Conservation (phyloP, 2,888 invertebrate genomes). For the Altica lythri region DNA sequence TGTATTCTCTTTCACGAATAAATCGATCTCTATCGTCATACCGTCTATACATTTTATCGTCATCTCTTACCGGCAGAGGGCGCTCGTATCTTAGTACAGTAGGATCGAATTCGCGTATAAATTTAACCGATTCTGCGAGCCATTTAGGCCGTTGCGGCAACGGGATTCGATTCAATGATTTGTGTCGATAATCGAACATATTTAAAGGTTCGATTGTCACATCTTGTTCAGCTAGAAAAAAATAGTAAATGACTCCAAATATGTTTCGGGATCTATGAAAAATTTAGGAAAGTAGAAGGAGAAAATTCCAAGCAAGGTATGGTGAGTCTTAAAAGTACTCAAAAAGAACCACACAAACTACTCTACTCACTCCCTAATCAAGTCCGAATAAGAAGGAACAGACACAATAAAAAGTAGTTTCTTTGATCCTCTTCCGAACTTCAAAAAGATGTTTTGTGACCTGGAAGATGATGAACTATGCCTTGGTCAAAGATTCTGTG, state of each 20-base stretch:
- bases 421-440: no score
- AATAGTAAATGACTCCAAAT: not conserved
- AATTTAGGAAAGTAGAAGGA: not conserved
- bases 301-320: no score
- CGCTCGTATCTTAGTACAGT: conserved; percentile 35
- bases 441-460: no score
- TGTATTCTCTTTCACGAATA: conserved; percentile 10
- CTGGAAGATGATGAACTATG: no score
- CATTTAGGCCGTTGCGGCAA: conserved; percentile 53
- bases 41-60: conserved; percentile 4
- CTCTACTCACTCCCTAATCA: no score
- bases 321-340: no score
- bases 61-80: conserved; percentile 10
- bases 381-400: no score
- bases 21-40: conserved; percentile 7
- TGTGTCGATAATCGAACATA: conserved; percentile 74
- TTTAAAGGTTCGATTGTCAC: conserved; percentile 68
- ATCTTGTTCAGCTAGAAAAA: conserved; percentile 46
- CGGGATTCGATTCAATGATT: conserved; percentile 58
- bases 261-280: not conserved
- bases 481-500: no score
- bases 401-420: no score
- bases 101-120: conserved; percentile 53
- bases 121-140: conserved; percentile 49
- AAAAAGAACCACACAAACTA: no score